Evolutionary conservation across 2,888 invertebrate species (phyloP).

Genomic region (Acrocyrtus sp.): DNA sequence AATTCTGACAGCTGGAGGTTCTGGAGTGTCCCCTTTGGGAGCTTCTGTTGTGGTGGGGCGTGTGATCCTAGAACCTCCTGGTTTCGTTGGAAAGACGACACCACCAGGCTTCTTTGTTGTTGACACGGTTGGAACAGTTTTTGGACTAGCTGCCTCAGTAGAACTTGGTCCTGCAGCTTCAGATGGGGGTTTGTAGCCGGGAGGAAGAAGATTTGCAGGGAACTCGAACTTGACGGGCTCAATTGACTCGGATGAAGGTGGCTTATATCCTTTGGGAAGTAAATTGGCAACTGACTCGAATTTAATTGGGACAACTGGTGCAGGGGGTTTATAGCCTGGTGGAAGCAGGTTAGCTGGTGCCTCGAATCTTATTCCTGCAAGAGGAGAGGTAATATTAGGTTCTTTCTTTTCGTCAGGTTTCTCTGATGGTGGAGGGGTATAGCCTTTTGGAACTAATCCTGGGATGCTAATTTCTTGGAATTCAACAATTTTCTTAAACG

Average conservation of each 20-base stretch:
- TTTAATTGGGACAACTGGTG: constrained; percentile 27
- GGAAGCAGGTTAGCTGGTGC: constrained; percentile 70
- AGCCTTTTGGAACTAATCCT: constrained; percentile 48
- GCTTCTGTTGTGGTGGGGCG: constrained; percentile 72
- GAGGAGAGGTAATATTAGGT: constrained; percentile 68
- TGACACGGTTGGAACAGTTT: constrained; percentile 65
- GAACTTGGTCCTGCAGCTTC: constrained; percentile 29
- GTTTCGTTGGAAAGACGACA: constrained; percentile 82
- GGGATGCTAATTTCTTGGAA: constrained; percentile 64
- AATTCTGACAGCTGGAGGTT: constrained; percentile 74
- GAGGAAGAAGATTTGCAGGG: constrained; percentile 74
- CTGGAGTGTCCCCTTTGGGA: constrained; percentile 68
- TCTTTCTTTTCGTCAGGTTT: constrained; percentile 14
- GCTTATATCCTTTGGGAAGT: constrained; percentile 48
- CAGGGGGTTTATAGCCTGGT: constrained; percentile 70
- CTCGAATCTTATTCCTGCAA: constrained; percentile 65
- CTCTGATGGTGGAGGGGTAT: constrained; percentile 41
- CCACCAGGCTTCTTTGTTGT: constrained; percentile 59
- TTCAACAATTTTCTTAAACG: constrained; percentile 69
- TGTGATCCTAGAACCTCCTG: constrained; percentile 74
- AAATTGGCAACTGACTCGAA: constrained; percentile 46
- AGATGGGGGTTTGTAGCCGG: constrained; percentile 69
- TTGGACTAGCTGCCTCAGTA: constrained; percentile 16
- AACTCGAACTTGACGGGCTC: constrained; percentile 55
- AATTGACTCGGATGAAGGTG: constrained; percentile 29